Conservation (phyloP, 2,888 invertebrate species). For the Neoascia interrupta region DNA sequence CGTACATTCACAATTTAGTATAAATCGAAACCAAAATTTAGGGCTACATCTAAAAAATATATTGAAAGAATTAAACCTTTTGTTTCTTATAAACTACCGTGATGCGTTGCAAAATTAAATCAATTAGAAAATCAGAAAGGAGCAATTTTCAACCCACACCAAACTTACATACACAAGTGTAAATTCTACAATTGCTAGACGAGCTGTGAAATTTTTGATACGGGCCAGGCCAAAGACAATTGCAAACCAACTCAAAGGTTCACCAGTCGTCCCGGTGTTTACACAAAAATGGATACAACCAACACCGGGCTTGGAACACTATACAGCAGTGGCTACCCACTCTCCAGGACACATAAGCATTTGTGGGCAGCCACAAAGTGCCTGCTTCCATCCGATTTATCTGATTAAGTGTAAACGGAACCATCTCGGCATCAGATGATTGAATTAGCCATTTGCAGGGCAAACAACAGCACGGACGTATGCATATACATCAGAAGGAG, state of each 20-base stretch:
- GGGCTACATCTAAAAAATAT: too few species aligned
- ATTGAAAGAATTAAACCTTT: too few species aligned
- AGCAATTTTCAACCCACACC: too few species aligned
- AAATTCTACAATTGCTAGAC: slow-evolving; percentile 62
- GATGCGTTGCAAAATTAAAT: too few species aligned
- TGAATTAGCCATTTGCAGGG: slow-evolving; percentile 77
- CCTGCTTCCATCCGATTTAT: slow-evolving; percentile 71
- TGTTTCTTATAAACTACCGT: too few species aligned
- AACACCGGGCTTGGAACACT: slow-evolving; percentile 26
- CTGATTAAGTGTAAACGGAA: slow-evolving; percentile 73
- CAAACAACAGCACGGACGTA: slow-evolving; percentile 68
- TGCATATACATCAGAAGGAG: slow-evolving; percentile 11
- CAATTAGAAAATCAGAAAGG: too few species aligned
- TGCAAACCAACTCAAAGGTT: slow-evolving; percentile 53
- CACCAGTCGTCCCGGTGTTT: slow-evolving; percentile 48
- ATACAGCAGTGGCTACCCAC: slow-evolving; percentile 43
- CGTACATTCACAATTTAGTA: too few species aligned
- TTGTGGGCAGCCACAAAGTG: slow-evolving; percentile 72
- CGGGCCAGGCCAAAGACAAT: slow-evolving; percentile 65
- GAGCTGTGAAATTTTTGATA: slow-evolving; percentile 69
- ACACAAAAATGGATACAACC: slow-evolving; percentile 66
- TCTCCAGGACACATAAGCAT: slow-evolving; percentile 48
- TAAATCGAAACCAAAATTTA: too few species aligned
- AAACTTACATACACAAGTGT: background rate
- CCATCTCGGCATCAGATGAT: slow-evolving; percentile 73